Base-by-base conservation (phyloP, 2,888 invertebrate species). In the Campoplex nolae region DNA sequence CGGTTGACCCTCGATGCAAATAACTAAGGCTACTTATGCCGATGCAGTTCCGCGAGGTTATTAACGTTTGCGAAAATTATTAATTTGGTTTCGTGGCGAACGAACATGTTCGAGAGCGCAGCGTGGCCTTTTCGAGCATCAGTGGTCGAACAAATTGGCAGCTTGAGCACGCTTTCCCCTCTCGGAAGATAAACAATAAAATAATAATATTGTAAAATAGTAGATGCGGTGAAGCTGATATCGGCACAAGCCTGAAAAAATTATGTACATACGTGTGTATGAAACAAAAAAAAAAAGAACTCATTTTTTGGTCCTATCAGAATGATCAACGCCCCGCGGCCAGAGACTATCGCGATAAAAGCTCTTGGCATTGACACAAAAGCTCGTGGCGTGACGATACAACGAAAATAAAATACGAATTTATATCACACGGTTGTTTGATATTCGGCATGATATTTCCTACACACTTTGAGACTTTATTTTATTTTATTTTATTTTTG, bases 11-110 rank as follows among this genome's bases (percentile, higher is more conserved):
- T 82, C 86, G 82, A 88, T 88, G 83, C 86, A 80, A 88, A 88
- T 88, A 88, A 88, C 86, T 84, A 84, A 82, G 77, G 79, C 86
- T 84, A 85, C 87, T 88, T 87, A 81, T 85, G 76, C 88, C 70
- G 32, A 54, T 70, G 62, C 58, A 42, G 23, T 68, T 67, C 42
- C 18, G 58, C 74, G 51, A 42, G 65, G 23, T 58, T 83, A 68
- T 68, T 54, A 84, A 18, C 78, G 45, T 83, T 84, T 82, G 77
- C 80, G 87, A 75, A 85, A 87, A 87, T 87, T 87, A 87, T 87
- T 87, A 85, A 87, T 87, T 87, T 80, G 42, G 76, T 68, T 85
- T 77, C 76, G 85, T 83, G 87, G 87, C 42, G 51, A 82, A 32
- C 81, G 75, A 85, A 87, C 87, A 85, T 83, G 38, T 87, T 73